These are phyloP conservation scores for Podarcis lilfordi DNA, from an alignment of 2,797 vertebrate genomes.

Conservation along the genomic window DNA sequence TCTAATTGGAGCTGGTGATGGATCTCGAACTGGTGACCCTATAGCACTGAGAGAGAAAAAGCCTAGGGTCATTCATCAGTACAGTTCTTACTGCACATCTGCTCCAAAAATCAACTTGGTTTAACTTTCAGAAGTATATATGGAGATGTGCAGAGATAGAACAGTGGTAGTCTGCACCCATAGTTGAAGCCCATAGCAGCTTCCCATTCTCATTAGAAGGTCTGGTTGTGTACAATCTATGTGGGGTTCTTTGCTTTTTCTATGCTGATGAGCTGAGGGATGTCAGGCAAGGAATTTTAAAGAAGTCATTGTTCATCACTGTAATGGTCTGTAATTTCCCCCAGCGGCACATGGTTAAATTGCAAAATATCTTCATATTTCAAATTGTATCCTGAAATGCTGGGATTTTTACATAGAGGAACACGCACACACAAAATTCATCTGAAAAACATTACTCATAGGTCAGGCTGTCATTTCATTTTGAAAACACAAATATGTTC, in stretches of 20 bases:
- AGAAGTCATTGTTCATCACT: neutral
- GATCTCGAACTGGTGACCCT: neutral
- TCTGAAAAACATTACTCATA: neutral
- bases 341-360: neutral
- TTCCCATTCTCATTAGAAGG: neutral
- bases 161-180: neutral
- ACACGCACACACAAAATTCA: neutral
- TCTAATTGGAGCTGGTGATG: neutral
- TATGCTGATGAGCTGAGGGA: neutral
- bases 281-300: neutral
- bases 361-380: neutral
- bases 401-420: neutral
- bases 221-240: neutral
- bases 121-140: neutral
- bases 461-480: neutral
- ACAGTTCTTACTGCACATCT: neutral
- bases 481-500: neutral
- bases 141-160: neutral
- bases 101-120: neutral
- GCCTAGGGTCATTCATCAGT: neutral
- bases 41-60: neutral
- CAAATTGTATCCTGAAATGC: neutral
- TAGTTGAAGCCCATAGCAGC: neutral
- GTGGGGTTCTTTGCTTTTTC: neutral
- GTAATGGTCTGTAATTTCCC: neutral